These are phyloP conservation scores for Drosophila santomea DNA, from an alignment of 1,140 invertebrate species.

Conservation along the genomic window DNA sequence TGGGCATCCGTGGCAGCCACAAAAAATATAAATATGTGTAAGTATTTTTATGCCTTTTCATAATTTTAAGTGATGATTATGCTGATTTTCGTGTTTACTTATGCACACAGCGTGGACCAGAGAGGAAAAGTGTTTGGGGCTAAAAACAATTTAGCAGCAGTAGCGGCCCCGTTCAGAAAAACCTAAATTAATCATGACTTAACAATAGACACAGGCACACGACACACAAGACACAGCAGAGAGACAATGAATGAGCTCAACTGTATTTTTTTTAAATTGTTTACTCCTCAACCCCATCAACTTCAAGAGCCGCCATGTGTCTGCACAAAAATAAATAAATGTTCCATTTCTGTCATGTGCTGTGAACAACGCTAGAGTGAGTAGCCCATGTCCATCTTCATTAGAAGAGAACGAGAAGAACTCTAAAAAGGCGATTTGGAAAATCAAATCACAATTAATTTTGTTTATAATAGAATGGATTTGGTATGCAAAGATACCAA, in stretches of 20 bases:
- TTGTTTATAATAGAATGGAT: constrained; percentile 6
- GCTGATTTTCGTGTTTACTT: constrained; percentile 65
- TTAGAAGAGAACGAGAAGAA: constrained; percentile 32
- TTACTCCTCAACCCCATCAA: neutral
- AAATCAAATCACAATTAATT: constrained; percentile 4
- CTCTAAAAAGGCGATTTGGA: constrained; percentile 21
- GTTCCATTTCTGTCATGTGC: constrained; percentile 68
- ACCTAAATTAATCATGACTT: constrained; percentile 69
- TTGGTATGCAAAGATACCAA: too few species aligned
- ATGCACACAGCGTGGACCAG: neutral
- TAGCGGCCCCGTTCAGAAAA: constrained; percentile 32
- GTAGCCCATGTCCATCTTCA: constrained; percentile 49
- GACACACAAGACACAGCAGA: constrained; percentile 46
- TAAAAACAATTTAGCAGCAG: constrained; percentile 52
- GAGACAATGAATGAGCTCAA: constrained; percentile 43
- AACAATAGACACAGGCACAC: constrained; percentile 69
- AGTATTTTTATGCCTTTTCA: constrained; percentile 69
- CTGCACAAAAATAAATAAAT: constrained; percentile 52
- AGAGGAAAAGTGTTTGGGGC: constrained; percentile 3
- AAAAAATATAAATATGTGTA: constrained; percentile 46
- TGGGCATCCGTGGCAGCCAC: constrained; percentile 34
- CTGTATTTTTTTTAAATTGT: constrained; percentile 14
- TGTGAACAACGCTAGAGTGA: constrained; percentile 19
- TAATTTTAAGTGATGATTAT: constrained; percentile 77
- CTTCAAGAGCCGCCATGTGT: constrained; percentile 11